Evolutionary conservation across 2,113 vertebrate species (phyloP).

Genomic region (Gobius niger): DNA sequence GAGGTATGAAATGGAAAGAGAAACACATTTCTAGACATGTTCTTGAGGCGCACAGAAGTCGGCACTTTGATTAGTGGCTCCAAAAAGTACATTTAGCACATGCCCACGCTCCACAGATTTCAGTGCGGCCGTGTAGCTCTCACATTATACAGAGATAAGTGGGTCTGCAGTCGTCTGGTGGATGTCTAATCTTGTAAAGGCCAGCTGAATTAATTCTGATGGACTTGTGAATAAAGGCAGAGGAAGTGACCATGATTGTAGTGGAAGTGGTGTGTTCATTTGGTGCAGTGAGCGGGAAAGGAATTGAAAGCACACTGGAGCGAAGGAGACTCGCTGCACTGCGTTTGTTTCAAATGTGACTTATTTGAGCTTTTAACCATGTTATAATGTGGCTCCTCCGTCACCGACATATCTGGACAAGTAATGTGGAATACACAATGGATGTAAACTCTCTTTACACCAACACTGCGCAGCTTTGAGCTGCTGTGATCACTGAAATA

Average conservation of each 20-base stretch:
- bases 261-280: conserved; percentile 30
- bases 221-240: conserved; percentile 51
- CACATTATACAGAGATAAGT: conserved; percentile 50
- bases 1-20: no score
- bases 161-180: conserved; percentile 24
- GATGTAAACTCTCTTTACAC: no score
- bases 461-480: no score
- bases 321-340: conserved; percentile 13
- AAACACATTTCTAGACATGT: no score
- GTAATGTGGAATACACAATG: no score
- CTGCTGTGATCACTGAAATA: no score
- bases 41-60: no score
- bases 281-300: conserved; percentile 30
- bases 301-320: conserved; percentile 39
- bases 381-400: no score
- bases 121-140: conserved; percentile 26
- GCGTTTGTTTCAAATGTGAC: no score
- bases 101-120: conserved; percentile 11
- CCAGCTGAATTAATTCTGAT: conserved; percentile 62
- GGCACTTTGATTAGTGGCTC: no score
- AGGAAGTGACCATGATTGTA: conserved; percentile 55
- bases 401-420: no score
- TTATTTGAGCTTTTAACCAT: no score
- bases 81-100: not conserved
- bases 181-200: conserved; percentile 58